Base-by-base conservation (phyloP, 2,888 invertebrate species). In the Synergus gifuensis region DNA sequence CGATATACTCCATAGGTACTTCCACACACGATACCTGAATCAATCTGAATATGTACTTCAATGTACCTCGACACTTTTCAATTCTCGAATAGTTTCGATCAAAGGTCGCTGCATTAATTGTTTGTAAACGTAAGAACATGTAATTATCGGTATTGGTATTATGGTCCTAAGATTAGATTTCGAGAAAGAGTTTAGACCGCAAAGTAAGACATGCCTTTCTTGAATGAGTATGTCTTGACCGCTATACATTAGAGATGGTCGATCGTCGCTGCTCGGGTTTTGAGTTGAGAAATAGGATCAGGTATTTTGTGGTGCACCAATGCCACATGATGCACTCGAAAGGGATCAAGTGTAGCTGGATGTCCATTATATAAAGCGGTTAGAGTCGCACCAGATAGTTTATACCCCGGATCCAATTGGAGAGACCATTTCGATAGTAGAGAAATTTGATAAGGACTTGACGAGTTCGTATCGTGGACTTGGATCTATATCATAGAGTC, bases 251-350 rank as follows among this genome's bases (percentile, higher is more conserved):
- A 49, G 73, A n/a, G n/a, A 49, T 54, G 22, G 3, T 73, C 36
- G 36, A 36, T 36, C 7, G 36, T 36, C 12, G 18, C 12, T 62
- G 28, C 4, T 11, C 36, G 16, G n/a, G 28, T 73, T 46, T 46
- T 44, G 22, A 67, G 42, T n/a, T 22, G 46, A 73, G 73, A 49
- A 73, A 54, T 49, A 73, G 36, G 73, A 54, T 54, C 73, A 54
- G 73, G 73, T 73, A 54, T 36, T 73, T 73, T 73, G 54, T 73
- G 54, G 73, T 73, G 54, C 54, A n/a, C 54, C 73, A 73, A 54
- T 49, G 73, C 11, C 54, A 73, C 36, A 73, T 28, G 73, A 73
- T 73, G 49, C 73, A 67, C 73, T 69, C 28, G 28, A 28, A 69
- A 49, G 12, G n/a, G n/a, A 73, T 73, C 73, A 54, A 73, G 54